Percentiles rank a stretch among this genome's conserved stretches.
Conservation (phyloP, 2,888 invertebrate genomes). For the Anthophora plumipes region DNA sequence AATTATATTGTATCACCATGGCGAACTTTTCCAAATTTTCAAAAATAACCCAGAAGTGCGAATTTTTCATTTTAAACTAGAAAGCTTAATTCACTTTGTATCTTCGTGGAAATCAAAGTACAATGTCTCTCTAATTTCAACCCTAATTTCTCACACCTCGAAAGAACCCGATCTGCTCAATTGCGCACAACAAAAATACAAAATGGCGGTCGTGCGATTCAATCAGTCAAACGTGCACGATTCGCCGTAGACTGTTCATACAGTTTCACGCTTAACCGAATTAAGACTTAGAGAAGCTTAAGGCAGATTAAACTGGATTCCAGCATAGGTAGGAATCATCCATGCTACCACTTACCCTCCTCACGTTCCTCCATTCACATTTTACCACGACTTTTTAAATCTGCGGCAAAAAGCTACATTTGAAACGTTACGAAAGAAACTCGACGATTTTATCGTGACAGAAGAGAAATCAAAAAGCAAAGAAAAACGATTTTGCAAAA, state of each 20-base stretch:
- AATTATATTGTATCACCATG: too few relatives aligned
- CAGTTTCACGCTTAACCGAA: constrained; percentile 48
- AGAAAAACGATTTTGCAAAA: too few relatives aligned
- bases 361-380: not conserved
- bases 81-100: not conserved
- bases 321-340: constrained; percentile 32
- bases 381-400: not conserved
- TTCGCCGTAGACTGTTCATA: constrained; percentile 17
- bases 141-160: not conserved
- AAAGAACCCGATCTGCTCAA: not conserved
- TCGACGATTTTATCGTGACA: not conserved
- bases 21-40: too few relatives aligned
- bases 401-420: not conserved
- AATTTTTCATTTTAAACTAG: too few relatives aligned
- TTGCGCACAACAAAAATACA: too few relatives aligned
- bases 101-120: not conserved
- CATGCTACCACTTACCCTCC: constrained; percentile 23
- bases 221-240: constrained; percentile 1
- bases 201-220: not conserved
- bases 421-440: not conserved
- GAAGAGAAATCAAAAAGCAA: not conserved
- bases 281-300: constrained; percentile 48
- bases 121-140: not conserved
- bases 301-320: constrained; percentile 46
- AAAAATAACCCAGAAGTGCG: too few relatives aligned